Percentiles rank a stretch among this genome's conserved stretches.
These are phyloP conservation scores for Vanessa tameamea DNA, from an alignment of 1,140 invertebrate species.

Conservation along the genomic window DNA sequence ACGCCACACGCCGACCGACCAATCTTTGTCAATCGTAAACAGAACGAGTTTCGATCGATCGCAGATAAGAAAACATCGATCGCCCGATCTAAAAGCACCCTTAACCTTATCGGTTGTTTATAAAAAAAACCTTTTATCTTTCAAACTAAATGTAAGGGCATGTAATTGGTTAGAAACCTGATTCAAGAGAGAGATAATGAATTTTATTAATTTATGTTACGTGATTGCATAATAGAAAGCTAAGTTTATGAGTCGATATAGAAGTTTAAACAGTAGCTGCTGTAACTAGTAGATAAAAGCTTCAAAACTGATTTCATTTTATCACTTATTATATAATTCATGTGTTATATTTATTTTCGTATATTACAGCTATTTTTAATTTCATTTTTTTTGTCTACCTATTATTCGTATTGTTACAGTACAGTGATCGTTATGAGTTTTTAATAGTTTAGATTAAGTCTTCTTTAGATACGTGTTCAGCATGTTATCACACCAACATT, in stretches of 20 bases:
- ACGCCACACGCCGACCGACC: conserved; percentile 30
- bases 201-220: conserved; percentile 20
- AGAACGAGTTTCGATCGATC: conserved; percentile 39
- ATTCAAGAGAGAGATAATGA: conserved; percentile 12
- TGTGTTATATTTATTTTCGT: neutral
- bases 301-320: neutral
- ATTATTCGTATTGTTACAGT: neutral
- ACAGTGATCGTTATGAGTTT: neutral
- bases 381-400: neutral
- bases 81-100: conserved; percentile 37
- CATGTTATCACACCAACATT: too few species aligned
- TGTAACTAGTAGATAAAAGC: neutral
- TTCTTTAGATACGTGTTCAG: too few species aligned
- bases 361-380: neutral
- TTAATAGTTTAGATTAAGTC: neutral
- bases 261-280: conserved; percentile 8
- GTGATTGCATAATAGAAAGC: conserved; percentile 10
- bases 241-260: conserved; percentile 1
- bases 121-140: conserved; percentile 28
- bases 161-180: conserved; percentile 25
- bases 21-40: conserved; percentile 36
- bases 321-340: neutral
- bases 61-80: conserved; percentile 43
- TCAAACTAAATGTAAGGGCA: conserved; percentile 23
- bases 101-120: conserved; percentile 35